phyloP scores from a whole-genome alignment of 2,888 invertebrate genomes.

The Euspilapteryx auroguttella region DNA sequence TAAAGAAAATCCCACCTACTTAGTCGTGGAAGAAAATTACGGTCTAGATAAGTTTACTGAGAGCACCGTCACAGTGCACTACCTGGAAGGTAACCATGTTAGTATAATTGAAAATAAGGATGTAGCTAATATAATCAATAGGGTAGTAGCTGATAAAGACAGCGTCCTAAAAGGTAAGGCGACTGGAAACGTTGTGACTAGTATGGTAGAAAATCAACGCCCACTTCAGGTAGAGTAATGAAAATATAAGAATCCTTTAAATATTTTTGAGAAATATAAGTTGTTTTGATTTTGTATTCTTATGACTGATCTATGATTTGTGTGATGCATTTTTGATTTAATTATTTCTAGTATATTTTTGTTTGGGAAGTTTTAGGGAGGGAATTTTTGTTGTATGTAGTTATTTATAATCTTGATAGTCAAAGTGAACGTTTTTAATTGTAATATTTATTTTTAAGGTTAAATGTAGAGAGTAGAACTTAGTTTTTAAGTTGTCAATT shows the following conservation, averaged over 20 bases:
- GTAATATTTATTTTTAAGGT: neutral
- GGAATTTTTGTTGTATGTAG: no score
- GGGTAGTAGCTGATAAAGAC: slow-evolving; percentile 23
- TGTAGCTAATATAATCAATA: slow-evolving; percentile 66
- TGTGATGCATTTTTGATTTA: no score
- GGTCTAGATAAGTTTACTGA: slow-evolving; percentile 63
- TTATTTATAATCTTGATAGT: no score
- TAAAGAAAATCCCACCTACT: slow-evolving; percentile 50
- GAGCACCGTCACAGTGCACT: slow-evolving; percentile 59
- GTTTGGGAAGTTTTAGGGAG: no score
- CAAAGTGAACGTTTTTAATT: neutral
- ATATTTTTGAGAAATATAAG: no score
- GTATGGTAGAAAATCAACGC: slow-evolving; percentile 33
- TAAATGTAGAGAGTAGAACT: no score
- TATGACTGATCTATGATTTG: no score
- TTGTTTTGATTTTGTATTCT: no score
- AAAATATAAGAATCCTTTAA: neutral
- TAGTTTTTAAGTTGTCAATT: no score
- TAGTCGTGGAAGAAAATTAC: slow-evolving; percentile 65
- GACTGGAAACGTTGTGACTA: slow-evolving; percentile 27
- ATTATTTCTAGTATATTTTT: no score
- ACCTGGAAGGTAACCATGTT: slow-evolving; percentile 73
- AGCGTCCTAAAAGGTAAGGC: slow-evolving; percentile 19
- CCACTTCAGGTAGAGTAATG: slow-evolving; percentile 14
- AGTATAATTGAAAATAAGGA: slow-evolving; percentile 69